Evolutionary conservation across 2,888 invertebrate genomes (phyloP), one percentile per base, ranked within the genome.

Genomic region (Epsilonema sp.): DNA sequence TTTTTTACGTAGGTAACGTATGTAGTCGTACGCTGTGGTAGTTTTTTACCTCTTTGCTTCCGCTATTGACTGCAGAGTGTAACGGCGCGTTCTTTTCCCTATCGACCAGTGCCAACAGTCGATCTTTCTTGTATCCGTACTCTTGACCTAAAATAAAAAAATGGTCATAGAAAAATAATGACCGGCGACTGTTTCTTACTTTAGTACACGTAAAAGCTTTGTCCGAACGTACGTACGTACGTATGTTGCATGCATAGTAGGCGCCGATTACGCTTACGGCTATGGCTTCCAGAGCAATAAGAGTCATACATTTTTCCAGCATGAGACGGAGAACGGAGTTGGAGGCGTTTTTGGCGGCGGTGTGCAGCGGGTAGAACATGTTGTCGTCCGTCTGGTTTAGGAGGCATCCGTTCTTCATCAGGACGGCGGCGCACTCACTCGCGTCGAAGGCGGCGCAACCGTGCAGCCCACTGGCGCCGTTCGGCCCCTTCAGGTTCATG

Each of bases 351-450:
- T 82, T 83, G 2, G 85, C 84, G 1, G 86, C 86, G 60, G 83
- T 79, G 66, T 86, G 86, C 53, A 86, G 83, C 0, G 86, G 84
- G 64, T 82, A 84, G 67, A 82, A 84, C 13, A 85, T 85, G 70
- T 83, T 82, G 69, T 82, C 79, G 67, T 83, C 84, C 2, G 80
- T 77, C 52, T 73, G 74, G 59, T 80, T 78, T 45, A 81, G 79
- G 60, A 77, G 76, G 37, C 81, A 82, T 50, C 78, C 80, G 56
- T 82, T 74, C 56, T 82, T 77, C 55, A 85, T 78, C 85, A n/a
- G n/a, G n/a, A n/a, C n/a, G n/a, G n/a, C n/a, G n/a, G n/a, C n/a
- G n/a, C n/a, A n/a, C n/a, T n/a, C n/a, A n/a, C n/a, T n/a, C n/a
- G n/a, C n/a, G 64, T 86, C 83, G 57, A 79, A 78, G 47, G 80